phyloP scores from a whole-genome alignment of 2,888 invertebrate genomes.

The Andrena haemorrhoa region DNA sequence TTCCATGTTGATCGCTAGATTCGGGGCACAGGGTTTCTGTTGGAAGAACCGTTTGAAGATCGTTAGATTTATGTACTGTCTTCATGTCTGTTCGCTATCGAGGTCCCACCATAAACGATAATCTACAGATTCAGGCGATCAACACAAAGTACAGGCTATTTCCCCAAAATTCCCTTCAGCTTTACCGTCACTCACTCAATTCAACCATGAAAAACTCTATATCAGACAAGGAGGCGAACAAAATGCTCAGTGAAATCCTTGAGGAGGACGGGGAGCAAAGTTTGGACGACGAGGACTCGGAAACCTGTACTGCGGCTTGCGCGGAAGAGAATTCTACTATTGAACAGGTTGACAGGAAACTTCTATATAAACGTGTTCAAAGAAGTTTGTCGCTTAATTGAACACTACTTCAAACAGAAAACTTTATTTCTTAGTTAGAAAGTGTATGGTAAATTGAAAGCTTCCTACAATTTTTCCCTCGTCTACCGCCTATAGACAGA shows the following conservation, averaged over 20 bases:
- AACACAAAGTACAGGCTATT: neutral
- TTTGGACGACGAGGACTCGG: neutral
- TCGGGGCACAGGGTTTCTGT: no score
- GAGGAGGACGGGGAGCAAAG: conserved; percentile 37
- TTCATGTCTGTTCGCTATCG: no score
- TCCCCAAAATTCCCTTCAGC: neutral
- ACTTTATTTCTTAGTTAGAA: no score
- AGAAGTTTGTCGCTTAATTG: neutral
- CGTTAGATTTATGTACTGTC: no score
- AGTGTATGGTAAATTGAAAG: no score
- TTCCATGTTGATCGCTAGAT: no score
- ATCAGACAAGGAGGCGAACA: conserved; percentile 31
- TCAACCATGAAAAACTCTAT: conserved; percentile 25
- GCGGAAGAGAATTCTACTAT: neutral
- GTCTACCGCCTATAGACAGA: no score
- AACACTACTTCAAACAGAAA: no score
- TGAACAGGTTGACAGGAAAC: conserved; percentile 13
- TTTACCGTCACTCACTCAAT: neutral
- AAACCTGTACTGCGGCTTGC: conserved; percentile 29
- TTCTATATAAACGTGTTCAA: neutral
- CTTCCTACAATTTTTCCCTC: no score
- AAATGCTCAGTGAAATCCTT: conserved; percentile 46
- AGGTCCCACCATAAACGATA: neutral
- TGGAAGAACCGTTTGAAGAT: no score
- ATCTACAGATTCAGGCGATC: neutral